A percentile compares a stretch with the other conserved stretches of the same genome.
Conservation (phyloP, 1,140 invertebrate species). For the Heterodera schachtii region DNA sequence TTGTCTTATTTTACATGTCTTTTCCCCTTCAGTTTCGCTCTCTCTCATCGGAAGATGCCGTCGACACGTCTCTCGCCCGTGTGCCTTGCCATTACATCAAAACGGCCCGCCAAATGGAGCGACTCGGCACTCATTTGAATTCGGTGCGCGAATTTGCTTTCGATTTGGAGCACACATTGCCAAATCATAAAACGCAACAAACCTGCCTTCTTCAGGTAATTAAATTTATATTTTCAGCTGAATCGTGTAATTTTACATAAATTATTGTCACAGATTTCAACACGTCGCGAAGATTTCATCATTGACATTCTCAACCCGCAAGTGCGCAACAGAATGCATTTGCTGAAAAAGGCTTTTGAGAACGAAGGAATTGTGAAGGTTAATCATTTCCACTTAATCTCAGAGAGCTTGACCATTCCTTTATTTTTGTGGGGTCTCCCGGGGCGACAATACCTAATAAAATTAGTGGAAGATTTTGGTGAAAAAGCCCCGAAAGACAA, state of each 20-base stretch:
- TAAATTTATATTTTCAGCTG: neutral
- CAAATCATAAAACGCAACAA: neutral
- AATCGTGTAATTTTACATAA: too few species aligned
- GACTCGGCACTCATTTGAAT: neutral
- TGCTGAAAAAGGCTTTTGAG: neutral
- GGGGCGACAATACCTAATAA: too few species aligned
- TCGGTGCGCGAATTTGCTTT: neutral
- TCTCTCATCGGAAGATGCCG: neutral
- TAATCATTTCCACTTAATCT: neutral
- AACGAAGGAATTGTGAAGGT: neutral
- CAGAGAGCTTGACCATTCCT: too few species aligned
- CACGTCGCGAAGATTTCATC: neutral
- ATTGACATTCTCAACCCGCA: neutral
- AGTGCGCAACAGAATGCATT: neutral
- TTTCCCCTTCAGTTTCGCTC: neutral
- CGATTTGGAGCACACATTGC: neutral
- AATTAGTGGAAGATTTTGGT: too few species aligned
- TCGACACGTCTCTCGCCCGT: neutral
- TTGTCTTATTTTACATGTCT: neutral
- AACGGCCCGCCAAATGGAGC: neutral
- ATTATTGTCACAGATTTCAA: neutral
- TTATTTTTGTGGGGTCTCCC: too few species aligned
- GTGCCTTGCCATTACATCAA: neutral
- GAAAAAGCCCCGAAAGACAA: too few species aligned
- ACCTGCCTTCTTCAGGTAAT: neutral